Evolutionary conservation across 2,888 invertebrate genomes (phyloP), one percentile per base, ranked within the genome.

Genomic region (Sinohyriopsis cumingii): DNA sequence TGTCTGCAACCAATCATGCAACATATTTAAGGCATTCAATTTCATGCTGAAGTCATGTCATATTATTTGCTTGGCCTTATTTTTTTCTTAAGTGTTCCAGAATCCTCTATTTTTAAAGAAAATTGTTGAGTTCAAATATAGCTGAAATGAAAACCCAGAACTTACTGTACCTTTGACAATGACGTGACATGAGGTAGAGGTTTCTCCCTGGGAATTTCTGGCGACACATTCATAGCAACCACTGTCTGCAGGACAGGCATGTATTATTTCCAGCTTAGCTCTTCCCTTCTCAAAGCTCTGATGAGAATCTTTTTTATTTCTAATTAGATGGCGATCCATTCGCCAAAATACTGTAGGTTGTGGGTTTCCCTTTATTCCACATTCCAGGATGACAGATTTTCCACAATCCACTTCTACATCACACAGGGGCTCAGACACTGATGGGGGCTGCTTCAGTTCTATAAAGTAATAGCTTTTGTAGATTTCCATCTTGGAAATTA

Each of bases 171-270:
- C 72, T 73, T 57, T 62, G 5, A 82, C 78, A 64, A 28, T 75
- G 7, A 85, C 75, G 15, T 73, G 63, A 73, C 85, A 84, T 22
- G 77, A 78, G 18, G 83, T 80, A 24, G 80, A 65, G 7, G 71
- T 75, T 59, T 81, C 79, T n/a, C 85, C 84, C 20, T 79, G 72
- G 5, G 70, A 63, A 72, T 84, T 87, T 53, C 72, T 78, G 54
- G 81, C 85, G 20, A 84, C 72, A 73, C 84, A 85, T 68, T 86
- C 85, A 66, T 86, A 88, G 24, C 63, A 70, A 19, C 86, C 87
- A 5, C 71, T 65, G 69, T 87, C 86, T 59, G 82, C 78, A 33
- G 66, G 63, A 60, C 76, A 77, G 15, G 78, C 78, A 20, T 76
- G 80, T 6, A 73, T 73, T 45, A 87, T 82, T 66, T 82, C 81